A percentile compares a stretch with the other conserved stretches of the same genome.
Evolutionary conservation across 2,888 invertebrate species (phyloP).

Genomic region (Pyrocoelia pectoralis): DNA sequence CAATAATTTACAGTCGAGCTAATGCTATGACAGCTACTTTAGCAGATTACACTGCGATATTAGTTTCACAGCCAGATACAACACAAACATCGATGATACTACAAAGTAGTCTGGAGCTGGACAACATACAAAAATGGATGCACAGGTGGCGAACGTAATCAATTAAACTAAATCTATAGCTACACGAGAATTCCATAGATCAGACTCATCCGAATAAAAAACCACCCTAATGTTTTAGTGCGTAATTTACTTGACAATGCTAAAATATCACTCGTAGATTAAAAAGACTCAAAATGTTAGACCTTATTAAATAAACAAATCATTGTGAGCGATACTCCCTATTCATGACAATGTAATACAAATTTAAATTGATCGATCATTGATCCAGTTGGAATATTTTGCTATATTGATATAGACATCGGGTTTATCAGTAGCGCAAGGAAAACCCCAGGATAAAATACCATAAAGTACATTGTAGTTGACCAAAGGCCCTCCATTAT

Average conservation of each 20-base stretch:
- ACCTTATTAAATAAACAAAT: no score
- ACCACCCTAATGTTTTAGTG: no score
- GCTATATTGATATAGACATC: constrained; percentile 64
- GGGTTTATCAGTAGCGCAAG: constrained; percentile 63
- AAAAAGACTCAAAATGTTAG: no score
- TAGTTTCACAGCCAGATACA: constrained; percentile 11
- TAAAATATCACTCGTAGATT: no score
- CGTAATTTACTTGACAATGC: no score
- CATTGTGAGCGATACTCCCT: neutral
- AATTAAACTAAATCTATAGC: no score
- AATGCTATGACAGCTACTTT: constrained; percentile 12
- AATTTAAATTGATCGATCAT: neutral
- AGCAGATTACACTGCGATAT: constrained; percentile 12
- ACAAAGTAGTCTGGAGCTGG: constrained; percentile 12
- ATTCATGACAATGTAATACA: no score
- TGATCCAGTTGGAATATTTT: constrained; percentile 61
- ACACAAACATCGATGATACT: constrained; percentile 11
- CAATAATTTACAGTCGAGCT: constrained; percentile 7
- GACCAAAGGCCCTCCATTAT: neutral
- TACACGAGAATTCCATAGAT: no score
- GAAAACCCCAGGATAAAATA: constrained; percentile 65
- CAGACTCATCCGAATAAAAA: no score
- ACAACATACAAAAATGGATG: constrained; percentile 14
- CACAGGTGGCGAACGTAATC: no score
- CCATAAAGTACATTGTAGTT: constrained; percentile 55